Evolutionary conservation across 2,113 vertebrate genomes (phyloP).

Genomic region (Nycticorax nycticorax): DNA sequence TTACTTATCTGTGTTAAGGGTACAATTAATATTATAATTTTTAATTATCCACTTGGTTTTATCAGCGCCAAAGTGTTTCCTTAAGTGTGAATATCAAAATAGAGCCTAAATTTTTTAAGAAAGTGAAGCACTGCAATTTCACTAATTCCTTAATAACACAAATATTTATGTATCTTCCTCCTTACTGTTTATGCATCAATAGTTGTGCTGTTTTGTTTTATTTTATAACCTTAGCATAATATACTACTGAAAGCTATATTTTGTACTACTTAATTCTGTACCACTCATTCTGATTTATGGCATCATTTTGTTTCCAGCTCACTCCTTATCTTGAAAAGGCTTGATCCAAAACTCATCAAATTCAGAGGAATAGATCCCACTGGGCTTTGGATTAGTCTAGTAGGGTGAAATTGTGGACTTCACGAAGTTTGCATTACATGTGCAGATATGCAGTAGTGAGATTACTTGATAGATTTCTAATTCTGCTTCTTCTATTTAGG

Average conservation of each 20-base stretch:
- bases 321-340: slow-evolving; percentile 61
- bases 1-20: slow-evolving; percentile 62
- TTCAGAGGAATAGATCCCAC: slow-evolving; percentile 59
- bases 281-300: slow-evolving; percentile 60
- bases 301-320: slow-evolving; percentile 67
- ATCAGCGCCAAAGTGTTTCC: slow-evolving; percentile 57
- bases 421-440: slow-evolving; percentile 49
- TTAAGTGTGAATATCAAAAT: slow-evolving; percentile 54
- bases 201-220: not conserved
- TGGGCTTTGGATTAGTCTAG: slow-evolving; percentile 64
- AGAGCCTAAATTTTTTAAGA: slow-evolving; percentile 24
- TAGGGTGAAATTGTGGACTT: slow-evolving; percentile 62
- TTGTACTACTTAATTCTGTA: slow-evolving; percentile 58
- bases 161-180: slow-evolving; percentile 1
- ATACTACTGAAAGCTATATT: slow-evolving; percentile 46
- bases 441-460: slow-evolving; percentile 9
- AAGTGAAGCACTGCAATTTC: not conserved
- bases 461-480: slow-evolving; percentile 63
- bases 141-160: slow-evolving; percentile 29
- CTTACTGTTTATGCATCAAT: not conserved
- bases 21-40: slow-evolving; percentile 66
- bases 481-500: slow-evolving; percentile 37
- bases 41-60: slow-evolving; percentile 64
- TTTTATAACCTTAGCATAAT: slow-evolving; percentile 47
- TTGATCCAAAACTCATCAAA: slow-evolving; percentile 69